Percentiles rank a stretch among this genome's conserved stretches.
These are phyloP conservation scores for Drosophila robusta DNA, from an alignment of 2,888 invertebrate genomes.

Conservation along the genomic window DNA sequence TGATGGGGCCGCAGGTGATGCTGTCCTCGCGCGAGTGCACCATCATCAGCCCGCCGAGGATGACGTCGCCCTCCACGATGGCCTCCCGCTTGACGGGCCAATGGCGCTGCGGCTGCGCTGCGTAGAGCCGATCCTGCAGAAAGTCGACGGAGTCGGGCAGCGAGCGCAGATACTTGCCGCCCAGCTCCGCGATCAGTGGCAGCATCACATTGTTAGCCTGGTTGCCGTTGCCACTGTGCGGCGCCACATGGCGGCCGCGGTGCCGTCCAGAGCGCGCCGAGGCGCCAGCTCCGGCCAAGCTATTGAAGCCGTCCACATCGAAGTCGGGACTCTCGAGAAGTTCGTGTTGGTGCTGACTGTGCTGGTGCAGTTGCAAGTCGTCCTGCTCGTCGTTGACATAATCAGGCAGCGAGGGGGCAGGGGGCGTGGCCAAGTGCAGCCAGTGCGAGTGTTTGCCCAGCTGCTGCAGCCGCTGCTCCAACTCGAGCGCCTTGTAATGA, in stretches of 20 bases:
- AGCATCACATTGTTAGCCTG: conserved; percentile 44
- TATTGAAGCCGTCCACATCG: conserved; percentile 58
- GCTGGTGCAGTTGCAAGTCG: conserved; percentile 12
- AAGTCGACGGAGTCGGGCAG: conserved; percentile 79
- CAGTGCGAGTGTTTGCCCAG: conserved; percentile 66
- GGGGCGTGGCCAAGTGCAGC: conserved; percentile 14
- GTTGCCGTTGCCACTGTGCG: conserved; percentile 17
- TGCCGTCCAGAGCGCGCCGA: conserved; percentile 81
- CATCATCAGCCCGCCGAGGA: conserved; percentile 96
- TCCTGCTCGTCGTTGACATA: conserved; percentile 61
- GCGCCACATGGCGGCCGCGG: conserved; percentile 72
- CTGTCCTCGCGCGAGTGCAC: conserved; percentile 93
- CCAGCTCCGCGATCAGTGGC: conserved; percentile 43
- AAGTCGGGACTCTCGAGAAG: conserved; percentile 43
- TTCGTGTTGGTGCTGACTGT: conserved; percentile 22
- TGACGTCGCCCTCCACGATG: conserved; percentile 92
- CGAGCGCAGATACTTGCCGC: conserved; percentile 74
- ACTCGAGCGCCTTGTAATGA: conserved; percentile 59
- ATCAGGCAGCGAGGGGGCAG: conserved; percentile 35
- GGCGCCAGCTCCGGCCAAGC: conserved; percentile 31
- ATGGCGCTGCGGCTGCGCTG: conserved; percentile 75
- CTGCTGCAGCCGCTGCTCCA: conserved; percentile 64
- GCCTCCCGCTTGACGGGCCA: conserved; percentile 93
- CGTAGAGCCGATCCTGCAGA: conserved; percentile 64
- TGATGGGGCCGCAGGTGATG: conserved; percentile 93